Percentiles rank a stretch among this genome's conserved stretches.
phyloP scores from a whole-genome alignment of 2,797 vertebrate species.

The Phalloptychus januarius region DNA sequence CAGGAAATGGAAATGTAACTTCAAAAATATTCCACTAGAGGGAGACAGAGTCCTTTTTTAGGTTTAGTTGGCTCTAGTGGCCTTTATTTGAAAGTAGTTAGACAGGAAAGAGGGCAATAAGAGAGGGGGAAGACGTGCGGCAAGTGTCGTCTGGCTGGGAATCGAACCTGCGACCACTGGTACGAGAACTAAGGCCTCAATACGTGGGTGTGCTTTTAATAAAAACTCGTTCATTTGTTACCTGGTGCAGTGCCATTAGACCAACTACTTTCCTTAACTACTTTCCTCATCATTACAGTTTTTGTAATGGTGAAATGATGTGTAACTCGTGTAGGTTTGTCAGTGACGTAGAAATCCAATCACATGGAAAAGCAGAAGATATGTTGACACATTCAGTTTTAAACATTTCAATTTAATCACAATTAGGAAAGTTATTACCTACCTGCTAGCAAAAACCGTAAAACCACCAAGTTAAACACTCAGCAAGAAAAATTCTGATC shows the following conservation, averaged over 20 bases:
- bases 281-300: neutral
- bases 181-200: no score
- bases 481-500: neutral
- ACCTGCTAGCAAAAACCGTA: neutral
- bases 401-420: neutral
- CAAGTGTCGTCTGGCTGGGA: no score
- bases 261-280: neutral
- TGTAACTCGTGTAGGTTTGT: neutral
- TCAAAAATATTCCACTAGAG: constrained; percentile 52
- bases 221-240: neutral
- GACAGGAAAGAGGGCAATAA: no score
- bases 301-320: no score
- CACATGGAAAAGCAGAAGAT: neutral
- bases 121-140: no score
- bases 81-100: no score
- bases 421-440: neutral
- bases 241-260: neutral
- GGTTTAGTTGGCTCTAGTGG: no score
- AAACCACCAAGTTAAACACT: neutral
- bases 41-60: constrained; percentile 56
- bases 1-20: no score
- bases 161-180: no score
- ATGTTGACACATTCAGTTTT: neutral
- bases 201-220: no score
- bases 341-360: neutral